phyloP scores from a whole-genome alignment of 2,888 invertebrate genomes.

The Ennomos quercinarius region DNA sequence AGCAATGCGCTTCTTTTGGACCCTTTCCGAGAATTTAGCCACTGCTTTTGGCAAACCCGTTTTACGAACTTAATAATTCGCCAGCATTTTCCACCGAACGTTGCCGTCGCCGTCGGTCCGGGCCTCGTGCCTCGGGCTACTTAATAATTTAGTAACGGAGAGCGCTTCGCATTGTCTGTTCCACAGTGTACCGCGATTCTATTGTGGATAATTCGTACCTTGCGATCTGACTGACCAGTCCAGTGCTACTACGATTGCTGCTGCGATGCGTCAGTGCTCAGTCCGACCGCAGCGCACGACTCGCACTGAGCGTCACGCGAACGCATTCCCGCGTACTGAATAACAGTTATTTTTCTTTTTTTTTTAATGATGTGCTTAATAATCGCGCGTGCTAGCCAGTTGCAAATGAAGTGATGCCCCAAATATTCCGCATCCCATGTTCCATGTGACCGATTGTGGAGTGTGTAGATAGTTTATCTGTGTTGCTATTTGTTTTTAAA shows the following conservation, averaged over 20 bases:
- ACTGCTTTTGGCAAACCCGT: conserved; percentile 6
- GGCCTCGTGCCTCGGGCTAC: conserved; percentile 50
- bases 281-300: conserved; percentile 66
- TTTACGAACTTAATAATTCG: conserved; percentile 22
- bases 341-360: conserved; percentile 43
- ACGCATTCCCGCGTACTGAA: conserved; percentile 46
- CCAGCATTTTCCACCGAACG: conserved; percentile 42
- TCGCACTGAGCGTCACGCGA: conserved; percentile 60
- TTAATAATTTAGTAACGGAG: conserved; percentile 74
- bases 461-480: conserved; percentile 50
- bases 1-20: no score
- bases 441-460: conserved; percentile 53
- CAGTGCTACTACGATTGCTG: conserved; percentile 50
- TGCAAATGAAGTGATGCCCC: conserved; percentile 51
- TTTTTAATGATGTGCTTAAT: conserved; percentile 45
- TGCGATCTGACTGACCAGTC: conserved; percentile 56
- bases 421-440: conserved; percentile 45
- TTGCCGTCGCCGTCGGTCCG: conserved; percentile 16
- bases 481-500: conserved; percentile 68
- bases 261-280: conserved; percentile 75
- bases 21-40: no score
- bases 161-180: conserved; percentile 57
- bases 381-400: conserved; percentile 33
- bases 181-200: conserved; percentile 38
- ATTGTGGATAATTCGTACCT: conserved; percentile 70